These are phyloP conservation scores for Thripadectes ignobilis DNA, from an alignment of 2,797 vertebrate species.

Conservation along the genomic window DNA sequence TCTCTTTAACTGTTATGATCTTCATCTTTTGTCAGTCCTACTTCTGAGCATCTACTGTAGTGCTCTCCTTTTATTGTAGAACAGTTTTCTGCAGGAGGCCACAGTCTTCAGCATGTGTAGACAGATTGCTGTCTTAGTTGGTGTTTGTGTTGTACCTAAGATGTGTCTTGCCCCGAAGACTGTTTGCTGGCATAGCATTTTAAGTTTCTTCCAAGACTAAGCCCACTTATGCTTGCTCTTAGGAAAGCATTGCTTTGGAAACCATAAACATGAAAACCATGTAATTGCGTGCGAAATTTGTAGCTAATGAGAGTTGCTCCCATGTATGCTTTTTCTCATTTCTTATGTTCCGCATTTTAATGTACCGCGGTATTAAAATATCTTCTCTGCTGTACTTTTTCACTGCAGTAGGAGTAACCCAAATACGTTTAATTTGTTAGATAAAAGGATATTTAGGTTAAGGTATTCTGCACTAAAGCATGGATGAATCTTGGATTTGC, in stretches of 20 bases:
- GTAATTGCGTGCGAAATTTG: not conserved
- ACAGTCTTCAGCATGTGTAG: not conserved
- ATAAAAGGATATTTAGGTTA: not conserved
- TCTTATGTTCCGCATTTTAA: not conserved
- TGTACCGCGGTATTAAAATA: not conserved
- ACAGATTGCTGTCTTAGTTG: accelerated
- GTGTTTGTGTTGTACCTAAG: not conserved
- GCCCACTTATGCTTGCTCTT: not conserved
- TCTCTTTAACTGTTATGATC: not conserved
- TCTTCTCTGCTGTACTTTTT: not conserved
- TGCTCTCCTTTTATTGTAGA: not conserved
- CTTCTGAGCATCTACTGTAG: not conserved
- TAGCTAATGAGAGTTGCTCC: not conserved
- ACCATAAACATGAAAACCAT: not conserved
- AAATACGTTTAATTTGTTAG: not conserved
- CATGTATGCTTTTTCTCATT: not conserved
- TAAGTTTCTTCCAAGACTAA: not conserved
- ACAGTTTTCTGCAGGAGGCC: not conserved
- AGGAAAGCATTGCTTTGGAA: not conserved
- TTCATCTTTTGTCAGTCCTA: not conserved
- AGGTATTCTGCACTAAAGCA: not conserved
- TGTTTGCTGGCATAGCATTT: not conserved
- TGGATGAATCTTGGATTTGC: not conserved
- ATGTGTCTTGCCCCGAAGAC: not conserved
- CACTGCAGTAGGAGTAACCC: not conserved